phyloP scores from a whole-genome alignment of 2,113 vertebrate species.

The Tursiops truncatus region DNA sequence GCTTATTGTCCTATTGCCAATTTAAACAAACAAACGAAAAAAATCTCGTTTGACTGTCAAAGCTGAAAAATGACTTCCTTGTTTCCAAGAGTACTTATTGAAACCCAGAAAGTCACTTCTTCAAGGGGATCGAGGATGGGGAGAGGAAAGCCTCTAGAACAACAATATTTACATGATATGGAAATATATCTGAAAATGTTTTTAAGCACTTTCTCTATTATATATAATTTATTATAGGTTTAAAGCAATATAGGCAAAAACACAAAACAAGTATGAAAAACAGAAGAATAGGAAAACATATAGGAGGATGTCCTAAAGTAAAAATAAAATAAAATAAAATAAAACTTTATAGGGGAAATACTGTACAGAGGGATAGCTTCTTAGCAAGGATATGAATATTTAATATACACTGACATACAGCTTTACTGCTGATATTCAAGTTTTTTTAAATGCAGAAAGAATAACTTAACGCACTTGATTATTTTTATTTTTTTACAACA shows the following conservation, averaged over 20 bases:
- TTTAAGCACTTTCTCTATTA: neutral
- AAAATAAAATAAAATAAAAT: neutral
- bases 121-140: neutral
- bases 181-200: neutral
- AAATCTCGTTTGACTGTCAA: conserved; percentile 34
- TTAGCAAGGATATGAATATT: neutral
- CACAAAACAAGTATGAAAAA: neutral
- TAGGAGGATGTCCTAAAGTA: neutral
- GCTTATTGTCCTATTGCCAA: conserved; percentile 10
- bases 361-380: neutral
- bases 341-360: neutral
- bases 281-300: neutral
- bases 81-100: neutral
- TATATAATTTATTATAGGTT: neutral
- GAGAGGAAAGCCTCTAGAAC: neutral
- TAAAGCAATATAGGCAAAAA: neutral
- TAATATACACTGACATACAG: neutral
- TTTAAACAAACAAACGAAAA: conserved; percentile 29
- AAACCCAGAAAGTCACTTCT: neutral
- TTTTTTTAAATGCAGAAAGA: neutral
- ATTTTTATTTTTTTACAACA: neutral
- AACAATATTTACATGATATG: neutral
- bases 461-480: neutral
- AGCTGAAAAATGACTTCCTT: neutral
- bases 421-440: neutral